Conservation (phyloP, 2,797 vertebrate species). For the Rhyacichthys aspro region DNA sequence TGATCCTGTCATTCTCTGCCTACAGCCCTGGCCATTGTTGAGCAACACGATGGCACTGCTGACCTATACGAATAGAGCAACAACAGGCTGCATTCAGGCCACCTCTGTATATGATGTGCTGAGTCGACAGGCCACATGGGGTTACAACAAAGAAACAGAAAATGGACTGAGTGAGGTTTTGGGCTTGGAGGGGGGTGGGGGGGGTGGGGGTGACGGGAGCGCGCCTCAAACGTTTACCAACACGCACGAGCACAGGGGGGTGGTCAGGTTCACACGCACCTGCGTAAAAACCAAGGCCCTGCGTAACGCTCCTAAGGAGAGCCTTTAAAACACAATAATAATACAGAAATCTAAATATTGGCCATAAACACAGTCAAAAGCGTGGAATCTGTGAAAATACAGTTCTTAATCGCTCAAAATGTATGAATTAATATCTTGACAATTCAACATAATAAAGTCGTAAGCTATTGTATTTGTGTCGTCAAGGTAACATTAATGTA, state of each 20-base stretch:
- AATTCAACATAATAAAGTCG: too few species aligned
- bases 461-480: too few species aligned
- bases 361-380: too few species aligned
- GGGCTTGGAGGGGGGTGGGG: background rate
- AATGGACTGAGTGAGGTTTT: background rate
- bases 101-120: constrained; percentile 63
- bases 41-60: constrained; percentile 75
- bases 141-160: constrained; percentile 23
- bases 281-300: background rate
- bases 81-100: constrained; percentile 59
- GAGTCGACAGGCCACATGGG: constrained; percentile 62
- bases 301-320: background rate
- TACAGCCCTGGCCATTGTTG: constrained; percentile 73
- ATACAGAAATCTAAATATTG: too few species aligned
- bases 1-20: constrained; percentile 69
- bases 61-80: constrained; percentile 75
- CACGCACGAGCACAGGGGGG: background rate
- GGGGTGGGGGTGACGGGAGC: background rate
- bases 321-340: too few species aligned
- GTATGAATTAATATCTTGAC: too few species aligned
- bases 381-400: too few species aligned
- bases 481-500: too few species aligned
- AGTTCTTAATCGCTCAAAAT: too few species aligned
- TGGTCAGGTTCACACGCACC: background rate
- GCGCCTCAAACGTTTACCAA: constrained; percentile 12